These are phyloP conservation scores for Lasioglossum morio DNA, from an alignment of 2,888 invertebrate genomes.

Conservation along the genomic window DNA sequence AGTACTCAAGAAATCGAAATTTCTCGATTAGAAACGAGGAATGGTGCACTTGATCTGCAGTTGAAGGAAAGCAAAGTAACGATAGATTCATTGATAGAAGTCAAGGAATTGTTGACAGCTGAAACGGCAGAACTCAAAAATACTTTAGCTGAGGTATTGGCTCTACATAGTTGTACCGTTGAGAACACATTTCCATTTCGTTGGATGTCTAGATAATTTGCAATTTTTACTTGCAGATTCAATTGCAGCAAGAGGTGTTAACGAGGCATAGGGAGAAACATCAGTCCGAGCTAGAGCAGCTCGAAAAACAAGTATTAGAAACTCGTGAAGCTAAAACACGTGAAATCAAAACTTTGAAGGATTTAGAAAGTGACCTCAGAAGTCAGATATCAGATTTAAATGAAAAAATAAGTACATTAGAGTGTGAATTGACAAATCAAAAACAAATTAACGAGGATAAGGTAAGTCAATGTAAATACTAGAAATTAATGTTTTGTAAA, in stretches of 20 bases:
- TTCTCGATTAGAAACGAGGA: no score
- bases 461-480: neutral
- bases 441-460: constrained; percentile 71
- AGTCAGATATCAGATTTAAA: neutral
- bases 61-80: no score
- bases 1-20: no score
- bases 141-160: no score
- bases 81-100: no score
- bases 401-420: neutral
- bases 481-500: neutral
- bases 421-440: constrained; percentile 54
- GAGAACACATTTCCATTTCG: neutral
- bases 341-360: constrained; percentile 29
- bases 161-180: no score
- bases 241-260: constrained; percentile 76
- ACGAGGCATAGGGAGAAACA: constrained; percentile 71
- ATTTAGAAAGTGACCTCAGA: neutral
- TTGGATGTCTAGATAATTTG: constrained; percentile 7
- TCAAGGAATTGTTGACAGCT: no score
- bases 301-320: neutral
- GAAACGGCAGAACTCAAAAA: no score
- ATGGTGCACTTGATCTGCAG: no score
- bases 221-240: constrained; percentile 66
- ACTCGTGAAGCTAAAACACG: neutral
- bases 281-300: constrained; percentile 56